Evolutionary conservation across 2,888 invertebrate genomes (phyloP), one percentile per base, ranked within the genome.

Genomic region (Acrobeloides nanus): DNA sequence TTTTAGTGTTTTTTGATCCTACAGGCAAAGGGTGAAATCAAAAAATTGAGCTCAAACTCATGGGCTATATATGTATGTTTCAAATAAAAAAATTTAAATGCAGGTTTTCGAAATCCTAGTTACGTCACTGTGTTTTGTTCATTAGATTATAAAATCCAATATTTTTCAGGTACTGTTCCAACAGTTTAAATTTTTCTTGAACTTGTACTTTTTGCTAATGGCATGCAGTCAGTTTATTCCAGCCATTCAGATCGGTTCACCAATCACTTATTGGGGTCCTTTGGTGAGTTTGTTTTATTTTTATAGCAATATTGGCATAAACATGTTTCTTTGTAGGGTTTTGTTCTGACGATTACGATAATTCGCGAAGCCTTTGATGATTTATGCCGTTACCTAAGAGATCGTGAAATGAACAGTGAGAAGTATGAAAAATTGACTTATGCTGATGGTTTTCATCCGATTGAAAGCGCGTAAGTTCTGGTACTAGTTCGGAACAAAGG

Each of bases 251-350:
- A 89, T 99, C 69, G 95, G 97, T 2, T 92, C 90, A 75, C 82
- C 95, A 35, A 97, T 95, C 76, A 99, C 97, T 0, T 99, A 99
- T 76, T 99, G 97, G 97, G 95, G 90, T 53, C 97, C 97, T 37
- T 76, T 97, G 74, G 83, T 66, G 21, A 38, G 56, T 38, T 29
- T 29, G n/a, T 29, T n/a, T 10, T 29, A 15, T 29, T 29, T 29
- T 29, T 29, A 12, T 29, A 29, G n/a, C 10, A 29, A 12, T 29
- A 12, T 29, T 29, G 31, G 31, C n/a, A 29, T 10, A 12, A 29
- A 29, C 10, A 29, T 29, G n/a, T 10, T 29, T 29, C n/a, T 29
- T n/a, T n/a, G n/a, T 10, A 82, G 81, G 85, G 89, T 66, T 97
- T 99, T 78, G 97, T 99, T 23, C 79, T 99, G 48, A 82, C 86